Evolutionary conservation across 2,888 invertebrate species (phyloP), one percentile per base, ranked within the genome.

Genomic region (Amblyjoppa fuscipennis): DNA sequence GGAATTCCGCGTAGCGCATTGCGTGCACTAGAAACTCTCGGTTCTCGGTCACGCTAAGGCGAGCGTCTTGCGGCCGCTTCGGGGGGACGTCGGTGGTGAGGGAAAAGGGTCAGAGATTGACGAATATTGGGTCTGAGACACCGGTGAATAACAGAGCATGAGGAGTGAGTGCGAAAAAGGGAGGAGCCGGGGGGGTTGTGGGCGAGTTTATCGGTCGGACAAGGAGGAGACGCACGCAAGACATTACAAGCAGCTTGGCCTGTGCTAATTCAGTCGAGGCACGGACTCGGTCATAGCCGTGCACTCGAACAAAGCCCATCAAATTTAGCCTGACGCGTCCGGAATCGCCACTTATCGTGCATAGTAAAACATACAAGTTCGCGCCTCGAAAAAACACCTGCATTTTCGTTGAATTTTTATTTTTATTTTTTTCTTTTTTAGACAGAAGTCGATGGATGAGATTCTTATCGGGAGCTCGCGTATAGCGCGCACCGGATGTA

Each of bases 221-320:
- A 78, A 87, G 88, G 86, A 89, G 88, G 89, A 87, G 84, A 82
- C 81, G 88, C 87, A 77, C 83, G 84, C 78, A 88, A 89, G 78
- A 76, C 56, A 66, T 70, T 59, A 68, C 78, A 56, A 84, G 91
- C 90, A 85, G 88, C 89, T 88, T 88, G 90, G 91, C 91, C 90
- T 89, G 92, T 91, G 92, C 91, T 92, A 92, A 92, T 92, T 92
- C 92, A 92, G 92, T 92, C 92, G 89, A 88, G 88, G 86, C 88
- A 89, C 88, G 90, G 88, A 90, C 90, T 88, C 87, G 68, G 66
- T 66, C 56, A 77, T 56, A 88, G 87, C 45, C 51, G 70, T 81
- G 74, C 77, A 66, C 49, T 64, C 11, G 20, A 64, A 49, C 41
- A 64, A 70, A 84, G 41, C 34, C 41, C 61, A 49, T 64, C 13